Percentiles rank a stretch among this genome's conserved stretches.
phyloP scores from a whole-genome alignment of 2,888 invertebrate species.

The Coleophora flavipennella region DNA sequence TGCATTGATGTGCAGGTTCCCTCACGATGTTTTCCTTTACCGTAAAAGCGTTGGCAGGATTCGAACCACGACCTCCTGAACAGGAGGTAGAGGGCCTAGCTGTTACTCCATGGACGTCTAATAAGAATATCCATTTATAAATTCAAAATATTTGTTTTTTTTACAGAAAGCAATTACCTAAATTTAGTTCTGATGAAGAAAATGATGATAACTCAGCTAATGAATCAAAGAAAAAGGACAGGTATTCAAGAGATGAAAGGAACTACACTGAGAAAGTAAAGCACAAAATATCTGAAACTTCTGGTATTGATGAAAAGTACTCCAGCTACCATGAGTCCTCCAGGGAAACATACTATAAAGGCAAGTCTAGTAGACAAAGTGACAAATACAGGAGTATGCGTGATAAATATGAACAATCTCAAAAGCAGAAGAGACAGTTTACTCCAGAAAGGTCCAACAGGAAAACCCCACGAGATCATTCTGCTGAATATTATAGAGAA shows the following conservation, averaged over 20 bases:
- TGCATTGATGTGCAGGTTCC: no score
- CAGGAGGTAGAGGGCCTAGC: no score
- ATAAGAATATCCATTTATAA: no score
- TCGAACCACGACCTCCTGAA: no score
- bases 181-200: conserved; percentile 44
- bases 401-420: conserved; percentile 28
- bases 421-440: conserved; percentile 23
- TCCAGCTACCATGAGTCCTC: conserved; percentile 19
- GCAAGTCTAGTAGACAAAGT: conserved; percentile 11
- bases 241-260: conserved; percentile 18
- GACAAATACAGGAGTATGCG: conserved; percentile 21
- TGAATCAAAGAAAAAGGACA: conserved; percentile 14
- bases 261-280: conserved; percentile 18
- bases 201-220: conserved; percentile 17
- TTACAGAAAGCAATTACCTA: conserved; percentile 21
- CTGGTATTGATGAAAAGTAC: conserved; percentile 23
- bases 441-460: conserved; percentile 31
- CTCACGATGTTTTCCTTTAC: no score
- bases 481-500: conserved; percentile 24
- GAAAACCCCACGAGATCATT: conserved; percentile 18
- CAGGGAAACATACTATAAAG: conserved; percentile 13
- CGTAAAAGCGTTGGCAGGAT: no score
- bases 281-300: conserved; percentile 23
- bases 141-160: conserved; percentile 1
- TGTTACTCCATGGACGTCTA: no score